These are phyloP conservation scores for Epinotia brunnichana DNA, from an alignment of 2,888 invertebrate genomes.

Conservation along the genomic window DNA sequence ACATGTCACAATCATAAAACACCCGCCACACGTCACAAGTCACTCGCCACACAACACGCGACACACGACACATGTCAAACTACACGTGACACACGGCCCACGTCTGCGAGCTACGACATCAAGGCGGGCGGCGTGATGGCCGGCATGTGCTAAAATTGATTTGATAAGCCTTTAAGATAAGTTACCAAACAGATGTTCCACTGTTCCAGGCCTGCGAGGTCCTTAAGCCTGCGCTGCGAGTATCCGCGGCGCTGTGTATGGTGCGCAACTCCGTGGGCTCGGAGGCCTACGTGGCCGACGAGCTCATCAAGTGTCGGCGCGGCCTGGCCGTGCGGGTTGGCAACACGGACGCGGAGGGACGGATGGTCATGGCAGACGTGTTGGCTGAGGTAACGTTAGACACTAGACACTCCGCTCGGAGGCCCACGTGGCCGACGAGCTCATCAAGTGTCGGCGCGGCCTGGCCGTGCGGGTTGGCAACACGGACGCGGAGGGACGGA, in stretches of 20 bases:
- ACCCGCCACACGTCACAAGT: no score
- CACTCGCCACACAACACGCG: no score
- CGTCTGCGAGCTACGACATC: no score
- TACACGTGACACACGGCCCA: no score
- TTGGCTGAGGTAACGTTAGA: constrained; percentile 86
- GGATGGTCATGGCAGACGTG: constrained; percentile 96
- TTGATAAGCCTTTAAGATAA: no score
- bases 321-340: constrained; percentile 93
- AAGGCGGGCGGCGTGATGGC: no score
- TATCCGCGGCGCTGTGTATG: constrained; percentile 92
- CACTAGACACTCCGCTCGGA: constrained; percentile 91
- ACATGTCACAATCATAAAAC: no score
- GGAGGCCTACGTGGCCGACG: constrained; percentile 95
- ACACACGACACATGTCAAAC: no score
- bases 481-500: constrained; percentile 97
- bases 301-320: constrained; percentile 92
- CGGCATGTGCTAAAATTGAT: no score
- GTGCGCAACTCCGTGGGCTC: constrained; percentile 96
- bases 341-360: constrained; percentile 98
- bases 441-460: constrained; percentile 92
- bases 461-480: constrained; percentile 94
- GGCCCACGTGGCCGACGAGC: constrained; percentile 95
- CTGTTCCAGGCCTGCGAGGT: constrained; percentile 81
- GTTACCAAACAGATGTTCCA: neutral
- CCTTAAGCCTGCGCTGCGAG: constrained; percentile 88